Evolutionary conservation across 2,113 vertebrate genomes (phyloP).

Genomic region (Actinemys pallida): DNA sequence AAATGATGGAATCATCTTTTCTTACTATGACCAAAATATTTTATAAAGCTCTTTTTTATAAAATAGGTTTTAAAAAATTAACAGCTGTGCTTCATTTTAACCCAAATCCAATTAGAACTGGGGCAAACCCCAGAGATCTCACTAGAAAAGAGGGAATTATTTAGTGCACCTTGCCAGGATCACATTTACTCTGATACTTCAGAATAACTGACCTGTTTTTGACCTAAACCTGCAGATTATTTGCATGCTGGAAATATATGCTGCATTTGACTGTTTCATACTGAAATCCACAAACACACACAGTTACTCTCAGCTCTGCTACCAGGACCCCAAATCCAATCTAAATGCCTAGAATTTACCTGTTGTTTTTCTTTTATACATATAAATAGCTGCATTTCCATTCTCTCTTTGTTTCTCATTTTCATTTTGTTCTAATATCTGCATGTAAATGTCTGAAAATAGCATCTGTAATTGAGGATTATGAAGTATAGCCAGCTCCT

Average conservation of each 20-base stretch:
- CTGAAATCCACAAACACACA: slow-evolving; percentile 18
- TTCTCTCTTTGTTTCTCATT: slow-evolving; percentile 89
- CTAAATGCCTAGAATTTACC: slow-evolving; percentile 80
- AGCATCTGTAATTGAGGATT: slow-evolving; percentile 99
- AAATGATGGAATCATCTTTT: not conserved
- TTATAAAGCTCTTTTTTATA: slow-evolving; percentile 10
- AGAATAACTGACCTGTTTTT: slow-evolving; percentile 69
- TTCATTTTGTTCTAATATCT: slow-evolving; percentile 92
- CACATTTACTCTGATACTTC: slow-evolving; percentile 44
- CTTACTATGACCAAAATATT: not conserved
- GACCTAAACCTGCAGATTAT: slow-evolving; percentile 61
- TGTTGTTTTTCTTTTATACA: slow-evolving; percentile 83
- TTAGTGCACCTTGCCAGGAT: slow-evolving; percentile 26
- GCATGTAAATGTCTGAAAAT: slow-evolving; percentile 92
- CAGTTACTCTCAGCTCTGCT: slow-evolving; percentile 69
- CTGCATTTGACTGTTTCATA: slow-evolving; percentile 26
- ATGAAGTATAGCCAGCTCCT: slow-evolving; percentile 99
- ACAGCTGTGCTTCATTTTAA: slow-evolving; percentile 23
- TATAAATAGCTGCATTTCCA: slow-evolving; percentile 88
- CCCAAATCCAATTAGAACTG: slow-evolving; percentile 51
- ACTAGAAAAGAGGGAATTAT: slow-evolving; percentile 18
- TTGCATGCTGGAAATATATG: slow-evolving; percentile 23
- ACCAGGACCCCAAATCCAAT: slow-evolving; percentile 77
- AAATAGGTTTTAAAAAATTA: slow-evolving; percentile 36
- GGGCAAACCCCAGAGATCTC: slow-evolving; percentile 26